Evolutionary conservation across 2,888 invertebrate species (phyloP).

Genomic region (Lochmaea capreae): DNA sequence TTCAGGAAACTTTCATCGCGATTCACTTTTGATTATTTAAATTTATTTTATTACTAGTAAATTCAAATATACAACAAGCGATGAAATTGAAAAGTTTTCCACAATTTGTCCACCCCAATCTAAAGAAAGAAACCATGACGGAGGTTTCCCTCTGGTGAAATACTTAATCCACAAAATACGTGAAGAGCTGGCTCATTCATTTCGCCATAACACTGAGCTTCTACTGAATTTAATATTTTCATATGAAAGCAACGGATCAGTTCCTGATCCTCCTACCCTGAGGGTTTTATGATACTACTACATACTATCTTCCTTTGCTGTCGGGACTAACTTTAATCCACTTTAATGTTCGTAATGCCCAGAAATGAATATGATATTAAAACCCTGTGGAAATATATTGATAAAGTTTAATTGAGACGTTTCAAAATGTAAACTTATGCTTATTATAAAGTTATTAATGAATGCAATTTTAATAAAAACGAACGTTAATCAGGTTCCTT

Average conservation of each 20-base stretch:
- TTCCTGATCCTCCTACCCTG: conserved; percentile 31
- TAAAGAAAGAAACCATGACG: conserved; percentile 29
- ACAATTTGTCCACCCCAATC: neutral
- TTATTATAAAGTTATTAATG: conserved; percentile 25
- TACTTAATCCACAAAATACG: conserved; percentile 36
- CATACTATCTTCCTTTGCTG: conserved; percentile 38
- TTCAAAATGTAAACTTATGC: conserved; percentile 15
- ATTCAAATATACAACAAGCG: neutral
- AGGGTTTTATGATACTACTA: conserved; percentile 38
- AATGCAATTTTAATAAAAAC: neutral
- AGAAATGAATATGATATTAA: conserved; percentile 43
- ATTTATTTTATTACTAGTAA: neutral
- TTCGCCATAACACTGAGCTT: conserved; percentile 31
- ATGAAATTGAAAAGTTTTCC: conserved; percentile 15
- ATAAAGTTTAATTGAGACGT: conserved; percentile 43
- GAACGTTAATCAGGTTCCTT: neutral
- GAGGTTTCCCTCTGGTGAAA: conserved; percentile 15
- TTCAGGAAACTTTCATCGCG: too few species aligned
- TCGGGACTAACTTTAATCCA: conserved; percentile 40
- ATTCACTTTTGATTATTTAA: neutral
- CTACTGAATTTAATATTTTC: conserved; percentile 38
- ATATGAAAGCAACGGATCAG: conserved; percentile 42
- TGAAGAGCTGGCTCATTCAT: conserved; percentile 40
- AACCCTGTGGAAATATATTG: conserved; percentile 38
- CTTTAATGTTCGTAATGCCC: conserved; percentile 43